Evolutionary conservation across 1,140 invertebrate species (phyloP).

Genomic region (Penaeus japonicus): DNA sequence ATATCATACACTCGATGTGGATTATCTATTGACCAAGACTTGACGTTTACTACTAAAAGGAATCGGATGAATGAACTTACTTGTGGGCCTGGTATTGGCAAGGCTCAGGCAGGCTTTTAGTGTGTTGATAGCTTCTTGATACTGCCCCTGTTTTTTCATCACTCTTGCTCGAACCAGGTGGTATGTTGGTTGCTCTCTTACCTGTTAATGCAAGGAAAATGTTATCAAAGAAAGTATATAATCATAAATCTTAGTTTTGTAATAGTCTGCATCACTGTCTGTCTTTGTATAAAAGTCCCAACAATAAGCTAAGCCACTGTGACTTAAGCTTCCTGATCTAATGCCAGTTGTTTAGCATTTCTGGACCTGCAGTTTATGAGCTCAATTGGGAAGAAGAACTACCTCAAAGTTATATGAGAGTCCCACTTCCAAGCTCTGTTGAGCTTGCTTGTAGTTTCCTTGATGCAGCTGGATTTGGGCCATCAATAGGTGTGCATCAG

Average conservation of each 20-base stretch:
- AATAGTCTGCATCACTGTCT: neutral
- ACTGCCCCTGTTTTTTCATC: slow-evolving; percentile 78
- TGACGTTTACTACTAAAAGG: too few relatives aligned
- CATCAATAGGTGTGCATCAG: slow-evolving; percentile 84
- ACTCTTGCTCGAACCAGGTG: slow-evolving; percentile 86
- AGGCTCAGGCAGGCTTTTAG: slow-evolving; percentile 76
- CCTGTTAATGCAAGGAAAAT: slow-evolving; percentile 61
- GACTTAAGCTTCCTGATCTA: neutral
- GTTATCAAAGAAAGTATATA: neutral
- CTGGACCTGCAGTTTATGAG: neutral
- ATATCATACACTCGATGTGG: too few relatives aligned
- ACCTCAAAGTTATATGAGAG: slow-evolving; percentile 90
- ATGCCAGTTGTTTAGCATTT: neutral
- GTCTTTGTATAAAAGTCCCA: neutral
- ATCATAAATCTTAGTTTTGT: neutral
- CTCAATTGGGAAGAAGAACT: neutral
- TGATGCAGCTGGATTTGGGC: slow-evolving; percentile 82
- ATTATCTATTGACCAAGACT: too few relatives aligned
- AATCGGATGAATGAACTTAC: slow-evolving; percentile 41
- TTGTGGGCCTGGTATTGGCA: slow-evolving; percentile 60
- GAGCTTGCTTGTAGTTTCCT: slow-evolving; percentile 79
- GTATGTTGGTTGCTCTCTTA: slow-evolving; percentile 88
- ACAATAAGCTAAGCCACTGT: neutral
- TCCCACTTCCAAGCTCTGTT: slow-evolving; percentile 82
- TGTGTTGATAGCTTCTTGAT: slow-evolving; percentile 78